Percentiles rank a stretch among this genome's conserved stretches.
phyloP scores from a whole-genome alignment of 2,888 invertebrate genomes.

The Hartigia nigra region DNA sequence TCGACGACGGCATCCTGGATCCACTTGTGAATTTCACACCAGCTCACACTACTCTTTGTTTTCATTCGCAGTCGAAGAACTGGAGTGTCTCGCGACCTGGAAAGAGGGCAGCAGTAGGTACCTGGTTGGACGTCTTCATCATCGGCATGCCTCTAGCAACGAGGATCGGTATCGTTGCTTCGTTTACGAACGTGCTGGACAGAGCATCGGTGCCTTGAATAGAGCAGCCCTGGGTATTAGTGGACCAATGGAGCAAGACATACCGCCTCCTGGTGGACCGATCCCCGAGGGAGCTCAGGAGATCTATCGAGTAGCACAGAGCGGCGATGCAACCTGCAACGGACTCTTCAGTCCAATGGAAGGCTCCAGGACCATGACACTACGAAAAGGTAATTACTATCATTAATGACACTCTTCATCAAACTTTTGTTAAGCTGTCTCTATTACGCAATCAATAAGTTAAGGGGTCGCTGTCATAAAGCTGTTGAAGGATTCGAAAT shows the following conservation, averaged over 20 bases:
- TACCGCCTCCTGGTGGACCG: constrained; percentile 51
- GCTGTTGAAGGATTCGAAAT: background rate
- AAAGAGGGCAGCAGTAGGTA: constrained; percentile 93
- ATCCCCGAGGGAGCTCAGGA: constrained; percentile 58
- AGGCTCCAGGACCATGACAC: constrained; percentile 85
- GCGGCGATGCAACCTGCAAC: constrained; percentile 93
- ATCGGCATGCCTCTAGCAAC: constrained; percentile 89
- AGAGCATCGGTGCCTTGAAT: constrained; percentile 53
- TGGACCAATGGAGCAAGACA: constrained; percentile 57
- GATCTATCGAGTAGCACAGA: constrained; percentile 85
- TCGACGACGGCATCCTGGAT: constrained; percentile 26
- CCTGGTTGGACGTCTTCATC: constrained; percentile 89
- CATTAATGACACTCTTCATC: background rate
- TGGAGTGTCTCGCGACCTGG: constrained; percentile 92
- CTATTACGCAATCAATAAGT: background rate
- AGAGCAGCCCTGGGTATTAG: constrained; percentile 49
- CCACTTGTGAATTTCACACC: constrained; percentile 36
- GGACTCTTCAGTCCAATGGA: constrained; percentile 91
- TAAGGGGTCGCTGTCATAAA: background rate
- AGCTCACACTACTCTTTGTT: background rate
- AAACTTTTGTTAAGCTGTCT: background rate
- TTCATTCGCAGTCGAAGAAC: constrained; percentile 79
- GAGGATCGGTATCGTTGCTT: constrained; percentile 96
- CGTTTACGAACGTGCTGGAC: constrained; percentile 85
- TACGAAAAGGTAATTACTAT: constrained; percentile 75